These are phyloP conservation scores for Cardinalis cardinalis DNA, from an alignment of 2,113 vertebrate species.

Conservation along the genomic window DNA sequence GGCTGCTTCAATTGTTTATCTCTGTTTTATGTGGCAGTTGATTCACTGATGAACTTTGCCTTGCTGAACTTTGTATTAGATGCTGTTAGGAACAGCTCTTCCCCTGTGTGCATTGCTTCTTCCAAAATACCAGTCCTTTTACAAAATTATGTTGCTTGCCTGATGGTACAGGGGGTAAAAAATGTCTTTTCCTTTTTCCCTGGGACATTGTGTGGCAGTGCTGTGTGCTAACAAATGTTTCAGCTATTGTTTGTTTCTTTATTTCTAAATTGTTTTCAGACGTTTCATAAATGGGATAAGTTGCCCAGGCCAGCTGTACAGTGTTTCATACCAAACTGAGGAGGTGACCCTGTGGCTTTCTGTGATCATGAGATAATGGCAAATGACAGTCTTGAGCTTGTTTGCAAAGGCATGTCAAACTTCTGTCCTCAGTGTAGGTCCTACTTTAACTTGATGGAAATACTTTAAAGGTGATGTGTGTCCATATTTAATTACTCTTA, in stretches of 20 bases:
- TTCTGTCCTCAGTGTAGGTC: not conserved
- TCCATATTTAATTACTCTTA: not conserved
- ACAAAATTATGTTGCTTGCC: not conserved
- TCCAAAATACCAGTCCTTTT: not conserved
- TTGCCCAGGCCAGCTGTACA: not conserved
- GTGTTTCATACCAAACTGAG: not conserved
- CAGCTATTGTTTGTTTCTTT: not conserved
- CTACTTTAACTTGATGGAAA: not conserved
- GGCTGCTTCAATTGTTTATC: not conserved
- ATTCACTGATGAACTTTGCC: constrained; percentile 27
- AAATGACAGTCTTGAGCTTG: not conserved
- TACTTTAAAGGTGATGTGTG: not conserved
- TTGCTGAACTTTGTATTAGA: constrained; percentile 29
- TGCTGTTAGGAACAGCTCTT: not conserved
- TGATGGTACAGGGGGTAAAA: not conserved
- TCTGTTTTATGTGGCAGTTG: not conserved
- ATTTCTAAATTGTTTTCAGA: not conserved
- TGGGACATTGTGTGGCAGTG: not conserved
- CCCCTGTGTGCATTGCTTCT: not conserved
- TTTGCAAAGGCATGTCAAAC: not conserved
- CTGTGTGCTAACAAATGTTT: not conserved
- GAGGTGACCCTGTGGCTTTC: not conserved
- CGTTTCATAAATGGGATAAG: not conserved
- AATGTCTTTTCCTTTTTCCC: not conserved
- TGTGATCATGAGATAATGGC: not conserved